A percentile compares a stretch with the other conserved stretches of the same genome.
Conservation (phyloP, 2,113 vertebrate genomes). For the Eidolon helvum region DNA sequence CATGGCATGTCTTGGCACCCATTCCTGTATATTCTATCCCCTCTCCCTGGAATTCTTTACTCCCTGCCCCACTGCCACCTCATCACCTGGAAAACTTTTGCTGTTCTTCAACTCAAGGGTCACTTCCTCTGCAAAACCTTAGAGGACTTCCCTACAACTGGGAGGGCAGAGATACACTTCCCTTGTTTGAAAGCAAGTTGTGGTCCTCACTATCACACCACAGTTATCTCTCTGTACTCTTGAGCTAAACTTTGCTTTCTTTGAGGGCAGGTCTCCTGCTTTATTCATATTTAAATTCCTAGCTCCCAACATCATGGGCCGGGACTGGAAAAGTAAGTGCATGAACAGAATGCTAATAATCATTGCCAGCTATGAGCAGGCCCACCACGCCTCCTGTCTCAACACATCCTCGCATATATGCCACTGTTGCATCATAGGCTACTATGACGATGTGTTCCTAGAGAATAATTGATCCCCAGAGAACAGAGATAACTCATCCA, state of each 20-base stretch:
- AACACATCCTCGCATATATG: accelerated
- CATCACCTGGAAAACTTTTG: neutral
- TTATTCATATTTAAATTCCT: neutral
- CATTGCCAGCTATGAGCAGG: neutral
- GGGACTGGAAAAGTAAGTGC: neutral
- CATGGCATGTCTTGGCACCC: neutral
- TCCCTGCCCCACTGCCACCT: neutral
- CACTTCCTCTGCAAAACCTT: neutral
- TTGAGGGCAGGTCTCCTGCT: neutral
- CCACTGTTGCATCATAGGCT: neutral
- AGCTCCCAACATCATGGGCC: neutral
- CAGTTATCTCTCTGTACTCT: neutral
- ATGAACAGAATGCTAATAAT: neutral
- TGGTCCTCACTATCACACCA: neutral
- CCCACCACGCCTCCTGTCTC: neutral
- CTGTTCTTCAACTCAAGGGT: neutral
- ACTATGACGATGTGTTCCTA: neutral
- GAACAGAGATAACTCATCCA: neutral
- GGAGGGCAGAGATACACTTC: neutral
- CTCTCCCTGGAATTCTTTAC: neutral
- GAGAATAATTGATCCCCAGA: neutral
- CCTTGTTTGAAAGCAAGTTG: neutral
- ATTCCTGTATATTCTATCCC: no score
- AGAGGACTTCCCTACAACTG: neutral
- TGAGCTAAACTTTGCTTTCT: neutral